These are phyloP conservation scores for Euplexia lucipara DNA, from an alignment of 2,888 invertebrate species.

Conservation along the genomic window DNA sequence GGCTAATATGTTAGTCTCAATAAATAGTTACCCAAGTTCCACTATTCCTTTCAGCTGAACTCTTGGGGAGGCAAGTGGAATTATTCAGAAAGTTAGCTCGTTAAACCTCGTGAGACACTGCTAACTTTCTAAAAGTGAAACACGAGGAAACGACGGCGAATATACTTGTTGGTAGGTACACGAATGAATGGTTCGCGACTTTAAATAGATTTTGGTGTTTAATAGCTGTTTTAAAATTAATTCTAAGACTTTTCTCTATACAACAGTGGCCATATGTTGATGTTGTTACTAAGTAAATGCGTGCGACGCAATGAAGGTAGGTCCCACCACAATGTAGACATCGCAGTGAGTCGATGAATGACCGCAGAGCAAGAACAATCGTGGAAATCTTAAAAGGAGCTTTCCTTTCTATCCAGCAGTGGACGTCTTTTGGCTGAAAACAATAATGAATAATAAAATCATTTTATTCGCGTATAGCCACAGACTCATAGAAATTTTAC, in stretches of 20 bases:
- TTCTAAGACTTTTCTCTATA: constrained; percentile 6
- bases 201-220: constrained; percentile 31
- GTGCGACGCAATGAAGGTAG: no score
- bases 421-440: no score
- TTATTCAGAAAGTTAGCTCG: constrained; percentile 80
- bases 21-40: constrained; percentile 64
- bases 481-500: no score
- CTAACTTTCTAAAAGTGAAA: constrained; percentile 71
- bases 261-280: no score
- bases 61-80: constrained; percentile 63
- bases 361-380: no score
- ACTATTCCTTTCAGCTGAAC: constrained; percentile 64
- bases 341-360: no score
- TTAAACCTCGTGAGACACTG: constrained; percentile 75
- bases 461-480: no score
- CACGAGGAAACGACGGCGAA: constrained; percentile 49
- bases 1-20: constrained; percentile 64
- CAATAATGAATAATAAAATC: no score
- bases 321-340: no score
- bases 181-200: constrained; percentile 44
- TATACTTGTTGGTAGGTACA: constrained; percentile 20
- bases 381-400: no score
- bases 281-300: no score
- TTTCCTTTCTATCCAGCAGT: no score
- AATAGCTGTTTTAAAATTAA: constrained; percentile 31